These are phyloP conservation scores for Tinamus major DNA, from an alignment of 2,797 vertebrate species.

Conservation along the genomic window DNA sequence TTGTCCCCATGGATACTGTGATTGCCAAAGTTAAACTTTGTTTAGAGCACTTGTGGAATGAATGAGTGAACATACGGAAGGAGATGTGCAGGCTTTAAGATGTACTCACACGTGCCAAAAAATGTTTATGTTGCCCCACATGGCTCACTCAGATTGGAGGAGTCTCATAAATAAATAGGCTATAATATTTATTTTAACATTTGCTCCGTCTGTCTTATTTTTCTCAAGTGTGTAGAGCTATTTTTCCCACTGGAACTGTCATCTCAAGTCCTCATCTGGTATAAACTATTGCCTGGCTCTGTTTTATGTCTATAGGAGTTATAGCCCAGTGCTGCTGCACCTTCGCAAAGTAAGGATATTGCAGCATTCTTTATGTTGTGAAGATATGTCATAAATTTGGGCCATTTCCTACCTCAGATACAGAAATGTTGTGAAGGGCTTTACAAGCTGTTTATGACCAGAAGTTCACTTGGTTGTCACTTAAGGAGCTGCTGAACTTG, in stretches of 20 bases:
- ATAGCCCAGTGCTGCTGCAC: not conserved
- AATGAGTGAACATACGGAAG: not conserved
- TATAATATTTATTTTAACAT: slow-evolving; percentile 40
- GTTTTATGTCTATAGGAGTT: not conserved
- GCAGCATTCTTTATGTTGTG: not conserved
- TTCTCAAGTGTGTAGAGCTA: not conserved
- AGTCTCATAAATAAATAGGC: not conserved
- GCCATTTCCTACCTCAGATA: not conserved
- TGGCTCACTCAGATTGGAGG: not conserved
- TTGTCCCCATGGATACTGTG: not conserved
- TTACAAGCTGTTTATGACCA: not conserved
- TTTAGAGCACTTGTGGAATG: not conserved
- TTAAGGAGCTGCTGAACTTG: not conserved
- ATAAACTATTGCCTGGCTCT: not conserved
- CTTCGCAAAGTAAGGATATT: not conserved
- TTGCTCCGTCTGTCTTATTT: slow-evolving; percentile 38
- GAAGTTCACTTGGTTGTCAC: not conserved
- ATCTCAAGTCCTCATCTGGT: not conserved
- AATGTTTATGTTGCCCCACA: slow-evolving; percentile 35
- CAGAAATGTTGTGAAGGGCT: not conserved
- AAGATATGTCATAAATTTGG: not conserved
- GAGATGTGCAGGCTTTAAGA: not conserved
- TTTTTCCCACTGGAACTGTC: not conserved
- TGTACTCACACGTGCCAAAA: not conserved
- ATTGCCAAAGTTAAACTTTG: not conserved